Percentiles rank a stretch among this genome's conserved stretches.
Evolutionary conservation across 2,888 invertebrate genomes (phyloP).

Genomic region (Lampropteryx suffumata): DNA sequence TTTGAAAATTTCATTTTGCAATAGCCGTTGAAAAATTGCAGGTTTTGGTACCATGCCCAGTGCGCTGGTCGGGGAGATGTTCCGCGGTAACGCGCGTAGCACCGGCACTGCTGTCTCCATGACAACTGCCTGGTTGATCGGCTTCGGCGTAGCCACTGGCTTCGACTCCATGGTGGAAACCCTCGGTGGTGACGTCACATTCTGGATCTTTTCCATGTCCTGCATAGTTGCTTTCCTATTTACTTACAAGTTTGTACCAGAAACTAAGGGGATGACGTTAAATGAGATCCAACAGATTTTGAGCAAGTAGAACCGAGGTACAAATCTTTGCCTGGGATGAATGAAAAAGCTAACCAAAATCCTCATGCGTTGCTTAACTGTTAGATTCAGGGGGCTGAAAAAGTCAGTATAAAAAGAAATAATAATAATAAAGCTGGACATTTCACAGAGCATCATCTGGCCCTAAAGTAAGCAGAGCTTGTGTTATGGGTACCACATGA

Average conservation of each 20-base stretch:
- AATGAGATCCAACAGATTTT: constrained; percentile 40
- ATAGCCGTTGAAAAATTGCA: too few species aligned
- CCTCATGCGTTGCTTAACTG: too few species aligned
- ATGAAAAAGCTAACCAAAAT: too few species aligned
- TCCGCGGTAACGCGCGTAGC: constrained; percentile 46
- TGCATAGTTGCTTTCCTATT: constrained; percentile 35
- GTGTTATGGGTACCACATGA: too few species aligned
- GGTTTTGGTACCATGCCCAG: constrained; percentile 53
- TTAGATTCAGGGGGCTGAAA: too few species aligned
- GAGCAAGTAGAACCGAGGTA: too few species aligned
- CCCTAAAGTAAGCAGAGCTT: too few species aligned
- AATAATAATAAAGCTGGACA: too few species aligned
- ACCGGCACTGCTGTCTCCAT: constrained; percentile 50
- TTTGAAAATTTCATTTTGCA: too few species aligned
- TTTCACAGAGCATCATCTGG: too few species aligned
- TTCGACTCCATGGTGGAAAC: constrained; percentile 43
- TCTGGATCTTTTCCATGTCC: constrained; percentile 45
- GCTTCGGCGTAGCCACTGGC: constrained; percentile 46
- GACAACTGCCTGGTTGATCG: constrained; percentile 52
- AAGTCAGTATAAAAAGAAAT: too few species aligned
- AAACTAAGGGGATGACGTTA: constrained; percentile 50
- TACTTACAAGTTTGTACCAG: constrained; percentile 44
- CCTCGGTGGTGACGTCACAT: constrained; percentile 49
- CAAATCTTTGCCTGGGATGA: too few species aligned
- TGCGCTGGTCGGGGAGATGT: constrained; percentile 51